These are phyloP conservation scores for Boleophthalmus pectinirostris DNA, from an alignment of 2,113 vertebrate genomes.

Conservation along the genomic window DNA sequence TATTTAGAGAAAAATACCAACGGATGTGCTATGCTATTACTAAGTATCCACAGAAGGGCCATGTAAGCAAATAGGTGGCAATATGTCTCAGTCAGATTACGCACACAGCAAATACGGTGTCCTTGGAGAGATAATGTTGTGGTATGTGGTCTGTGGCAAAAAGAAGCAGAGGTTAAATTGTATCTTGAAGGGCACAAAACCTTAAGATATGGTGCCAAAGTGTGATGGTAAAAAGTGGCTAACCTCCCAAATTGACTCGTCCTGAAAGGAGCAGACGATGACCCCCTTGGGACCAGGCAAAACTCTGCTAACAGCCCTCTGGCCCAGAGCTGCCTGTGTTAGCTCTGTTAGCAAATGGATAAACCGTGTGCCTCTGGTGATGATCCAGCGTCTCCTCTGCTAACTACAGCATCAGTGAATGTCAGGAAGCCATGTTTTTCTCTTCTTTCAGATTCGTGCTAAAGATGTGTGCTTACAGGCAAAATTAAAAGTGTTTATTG, in stretches of 20 bases:
- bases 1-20: conserved; percentile 20
- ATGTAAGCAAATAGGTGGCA: conserved; percentile 34
- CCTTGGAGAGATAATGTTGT: conserved; percentile 33
- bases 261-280: background rate
- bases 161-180: background rate
- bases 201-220: background rate
- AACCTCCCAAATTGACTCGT: conserved; percentile 6
- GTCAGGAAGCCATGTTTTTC: background rate
- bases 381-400: background rate
- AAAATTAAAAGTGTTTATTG: background rate
- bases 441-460: background rate
- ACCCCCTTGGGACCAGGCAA: background rate
- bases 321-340: background rate
- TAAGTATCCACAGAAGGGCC: conserved; percentile 33
- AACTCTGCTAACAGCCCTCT: background rate
- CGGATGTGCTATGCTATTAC: conserved; percentile 9
- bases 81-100: conserved; percentile 34
- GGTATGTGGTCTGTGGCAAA: conserved; percentile 20
- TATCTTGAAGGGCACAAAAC: background rate
- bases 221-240: background rate
- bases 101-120: conserved; percentile 5
- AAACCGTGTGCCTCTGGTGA: background rate
- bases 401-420: background rate
- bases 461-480: background rate
- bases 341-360: background rate